Evolutionary conservation across 2,797 vertebrate species (phyloP).

Genomic region (Taeniopygia guttata): DNA sequence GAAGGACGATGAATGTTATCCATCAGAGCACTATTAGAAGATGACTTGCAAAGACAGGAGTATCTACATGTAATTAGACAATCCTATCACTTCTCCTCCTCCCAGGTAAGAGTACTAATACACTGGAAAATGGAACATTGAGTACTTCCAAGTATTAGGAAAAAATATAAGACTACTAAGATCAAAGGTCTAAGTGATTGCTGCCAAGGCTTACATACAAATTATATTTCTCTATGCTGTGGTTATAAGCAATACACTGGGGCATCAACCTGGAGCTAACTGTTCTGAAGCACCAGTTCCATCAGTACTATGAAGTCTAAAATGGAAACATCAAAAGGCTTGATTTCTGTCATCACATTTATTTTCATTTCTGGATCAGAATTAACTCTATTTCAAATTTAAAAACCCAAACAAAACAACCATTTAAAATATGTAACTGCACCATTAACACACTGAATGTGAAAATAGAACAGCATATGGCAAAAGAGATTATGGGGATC

Average conservation of each 20-base stretch:
- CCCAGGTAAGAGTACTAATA: neutral
- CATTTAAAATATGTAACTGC: neutral
- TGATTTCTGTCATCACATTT: neutral
- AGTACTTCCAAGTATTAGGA: neutral
- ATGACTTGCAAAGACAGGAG: neutral
- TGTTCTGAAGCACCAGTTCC: neutral
- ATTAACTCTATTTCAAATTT: neutral
- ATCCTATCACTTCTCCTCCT: neutral
- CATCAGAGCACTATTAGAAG: neutral
- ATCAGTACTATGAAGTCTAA: neutral
- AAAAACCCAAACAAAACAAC: neutral
- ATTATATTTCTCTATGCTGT: neutral
- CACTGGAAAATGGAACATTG: neutral
- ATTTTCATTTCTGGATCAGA: neutral
- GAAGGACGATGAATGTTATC: neutral
- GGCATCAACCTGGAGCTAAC: neutral
- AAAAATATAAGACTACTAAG: neutral
- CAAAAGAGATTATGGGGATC: slow-evolving; percentile 83
- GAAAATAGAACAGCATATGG: slow-evolving; percentile 84
- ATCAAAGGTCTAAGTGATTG: neutral
- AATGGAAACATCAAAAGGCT: neutral
- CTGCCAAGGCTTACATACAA: neutral
- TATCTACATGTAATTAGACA: neutral
- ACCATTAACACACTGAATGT: neutral
- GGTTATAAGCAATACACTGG: neutral